Evolutionary conservation across 2,888 invertebrate species (phyloP).

Genomic region (Branchellion lobata): DNA sequence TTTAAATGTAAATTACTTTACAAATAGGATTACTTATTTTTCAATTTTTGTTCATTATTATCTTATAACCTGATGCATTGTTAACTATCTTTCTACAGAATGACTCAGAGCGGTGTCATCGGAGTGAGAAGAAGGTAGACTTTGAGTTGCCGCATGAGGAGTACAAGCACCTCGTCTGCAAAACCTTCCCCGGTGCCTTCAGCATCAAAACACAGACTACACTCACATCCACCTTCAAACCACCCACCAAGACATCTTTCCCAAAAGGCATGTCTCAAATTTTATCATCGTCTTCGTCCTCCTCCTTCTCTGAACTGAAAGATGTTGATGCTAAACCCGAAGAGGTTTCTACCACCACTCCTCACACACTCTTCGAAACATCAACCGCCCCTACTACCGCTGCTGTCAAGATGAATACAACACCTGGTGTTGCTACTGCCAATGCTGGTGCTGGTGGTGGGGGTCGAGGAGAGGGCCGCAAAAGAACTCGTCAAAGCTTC

Average conservation of each 20-base stretch:
- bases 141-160: conserved; percentile 33
- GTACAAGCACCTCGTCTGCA: not conserved
- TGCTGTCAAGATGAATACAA: not conserved
- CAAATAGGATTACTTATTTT: too few species aligned
- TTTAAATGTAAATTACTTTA: too few species aligned
- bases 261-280: not conserved
- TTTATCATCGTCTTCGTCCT: not conserved
- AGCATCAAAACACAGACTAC: too few species aligned
- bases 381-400: not conserved
- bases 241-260: not conserved
- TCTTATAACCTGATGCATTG: not conserved
- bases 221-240: too few species aligned
- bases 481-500: conserved; percentile 31
- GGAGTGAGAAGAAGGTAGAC: conserved; percentile 20
- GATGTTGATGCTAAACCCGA: not conserved
- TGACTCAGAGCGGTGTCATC: conserved; percentile 32
- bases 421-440: too few species aligned
- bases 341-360: too few species aligned
- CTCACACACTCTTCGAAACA: too few species aligned
- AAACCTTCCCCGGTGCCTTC: conserved; percentile 15
- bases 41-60: too few species aligned
- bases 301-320: not conserved
- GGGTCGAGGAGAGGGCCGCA: conserved; percentile 2
- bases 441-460: too few species aligned
- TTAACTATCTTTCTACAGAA: conserved; percentile 19